A percentile compares a stretch with the other conserved stretches of the same genome.
Conservation (phyloP, 2,888 invertebrate genomes). For the Fragum sueziense region DNA sequence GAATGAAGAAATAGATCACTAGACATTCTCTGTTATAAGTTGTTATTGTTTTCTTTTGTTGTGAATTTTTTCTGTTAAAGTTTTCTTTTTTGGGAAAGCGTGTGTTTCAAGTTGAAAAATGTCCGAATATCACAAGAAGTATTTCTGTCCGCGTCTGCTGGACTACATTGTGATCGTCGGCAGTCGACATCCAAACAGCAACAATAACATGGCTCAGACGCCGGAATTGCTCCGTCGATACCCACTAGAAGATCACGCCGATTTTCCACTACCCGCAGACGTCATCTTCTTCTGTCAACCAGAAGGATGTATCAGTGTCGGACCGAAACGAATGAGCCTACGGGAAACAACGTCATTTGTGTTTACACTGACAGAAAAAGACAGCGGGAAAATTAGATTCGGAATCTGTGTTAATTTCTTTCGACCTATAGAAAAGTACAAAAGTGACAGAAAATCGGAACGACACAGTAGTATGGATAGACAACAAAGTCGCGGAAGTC, state of each 20-base stretch:
- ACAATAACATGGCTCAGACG: conserved; percentile 86
- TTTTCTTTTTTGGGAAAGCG: background rate
- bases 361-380: conserved; percentile 99
- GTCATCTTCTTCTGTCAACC: conserved; percentile 99
- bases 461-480: conserved; percentile 65
- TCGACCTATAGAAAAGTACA: conserved; percentile 87
- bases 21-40: background rate
- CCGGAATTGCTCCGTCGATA: conserved; percentile 96
- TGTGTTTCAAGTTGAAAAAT: conserved; percentile 39
- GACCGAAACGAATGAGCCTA: conserved; percentile 87
- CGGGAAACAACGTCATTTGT: conserved; percentile 98
- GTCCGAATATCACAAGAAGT: conserved; percentile 76
- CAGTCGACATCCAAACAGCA: conserved; percentile 86
- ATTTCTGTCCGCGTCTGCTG: conserved; percentile 85
- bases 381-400: conserved; percentile 91
- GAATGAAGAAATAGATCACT: background rate
- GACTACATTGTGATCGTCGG: conserved; percentile 99
- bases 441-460: conserved; percentile 63
- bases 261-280: conserved; percentile 98
- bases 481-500: conserved; percentile 40
- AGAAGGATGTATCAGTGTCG: conserved; percentile 95
- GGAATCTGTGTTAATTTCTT: conserved; percentile 99
- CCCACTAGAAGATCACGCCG: conserved; percentile 96
- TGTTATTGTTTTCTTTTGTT: background rate
- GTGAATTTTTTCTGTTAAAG: background rate